Evolutionary conservation across 2,113 vertebrate species (phyloP).

Genomic region (Cranoglanis bouderius): DNA sequence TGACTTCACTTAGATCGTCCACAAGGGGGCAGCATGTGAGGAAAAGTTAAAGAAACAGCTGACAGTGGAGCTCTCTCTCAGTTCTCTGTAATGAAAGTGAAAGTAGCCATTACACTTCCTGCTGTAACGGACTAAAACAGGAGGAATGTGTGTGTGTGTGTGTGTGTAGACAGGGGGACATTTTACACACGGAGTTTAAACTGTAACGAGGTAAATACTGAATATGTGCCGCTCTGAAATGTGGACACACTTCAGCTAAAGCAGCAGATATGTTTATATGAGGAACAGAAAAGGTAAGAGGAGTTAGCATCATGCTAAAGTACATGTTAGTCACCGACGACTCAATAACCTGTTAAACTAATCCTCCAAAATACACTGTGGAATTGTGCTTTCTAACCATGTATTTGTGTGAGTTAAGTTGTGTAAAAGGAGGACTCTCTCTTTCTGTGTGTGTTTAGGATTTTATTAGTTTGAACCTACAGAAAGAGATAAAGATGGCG

Average conservation of each 20-base stretch:
- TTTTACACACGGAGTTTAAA: neutral
- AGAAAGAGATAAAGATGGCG: too few species aligned
- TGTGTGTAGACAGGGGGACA: neutral
- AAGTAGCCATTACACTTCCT: neutral
- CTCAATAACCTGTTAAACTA: too few species aligned
- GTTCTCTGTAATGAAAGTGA: neutral
- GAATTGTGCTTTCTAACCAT: neutral
- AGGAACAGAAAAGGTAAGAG: too few species aligned
- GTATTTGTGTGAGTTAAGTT: neutral
- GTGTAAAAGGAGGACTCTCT: neutral
- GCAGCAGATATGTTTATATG: too few species aligned
- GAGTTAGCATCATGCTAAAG: too few species aligned
- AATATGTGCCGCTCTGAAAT: too few species aligned
- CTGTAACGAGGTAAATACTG: too few species aligned
- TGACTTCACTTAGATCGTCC: neutral
- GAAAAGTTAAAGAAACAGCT: too few species aligned
- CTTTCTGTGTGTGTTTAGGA: conserved; percentile 2
- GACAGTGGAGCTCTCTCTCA: neutral
- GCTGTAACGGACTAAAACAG: neutral
- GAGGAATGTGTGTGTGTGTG: neutral
- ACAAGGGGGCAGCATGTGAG: neutral
- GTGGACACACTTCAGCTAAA: too few species aligned
- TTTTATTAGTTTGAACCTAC: too few species aligned
- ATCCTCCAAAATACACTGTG: neutral
- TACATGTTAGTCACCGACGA: too few species aligned